Evolutionary conservation across 1,140 invertebrate species (phyloP), one percentile per base, ranked within the genome.

Genomic region (Phthorimaea operculella): DNA sequence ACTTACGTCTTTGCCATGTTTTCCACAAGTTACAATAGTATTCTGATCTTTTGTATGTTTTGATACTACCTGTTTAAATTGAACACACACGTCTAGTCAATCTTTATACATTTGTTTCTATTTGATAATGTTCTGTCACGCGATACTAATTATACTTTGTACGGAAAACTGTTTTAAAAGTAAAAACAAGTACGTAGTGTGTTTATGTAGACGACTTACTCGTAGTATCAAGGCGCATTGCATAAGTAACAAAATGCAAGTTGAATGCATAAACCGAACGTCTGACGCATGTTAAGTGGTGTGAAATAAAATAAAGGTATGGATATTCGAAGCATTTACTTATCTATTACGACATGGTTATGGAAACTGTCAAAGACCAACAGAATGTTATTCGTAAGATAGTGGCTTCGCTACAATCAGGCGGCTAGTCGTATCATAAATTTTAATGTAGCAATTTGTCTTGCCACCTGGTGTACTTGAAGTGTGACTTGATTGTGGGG

Each of bases 261-360:
- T 39, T 39, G 36, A 47, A 47, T 47, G 44, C 44, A 39, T 39
- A 39, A 39, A n/a, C 36, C 1, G n/a, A 39, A 39, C 36, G 36
- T 39, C n/a, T 39, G 1, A 39, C n/a, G 36, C 36, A 39, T 39
- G 10, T 10, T n/a, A 39, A 39, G 36, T 39, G 5, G 44, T 47
- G 44, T 47, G 16, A 47, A 47, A 3, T 15, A 47, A 16, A 17
- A 14, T 11, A 17, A 47, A 47, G 8, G 11, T 16, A 47, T 14
- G 44, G 44, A 47, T 47, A 47, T 17, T 47, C 16, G 15, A 47
- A 47, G 44, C 44, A 47, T 47, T 47, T 47, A 47, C 44, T 47
- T 39, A 39, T 39, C 44, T 47, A 39, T n/a, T 39, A 39, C 36
- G 36, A 39, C 10, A 39, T 39, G 36, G 36, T 39, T 39, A 39